Base-by-base conservation (phyloP, 1,140 invertebrate species). In the Hestina assimilis region DNA sequence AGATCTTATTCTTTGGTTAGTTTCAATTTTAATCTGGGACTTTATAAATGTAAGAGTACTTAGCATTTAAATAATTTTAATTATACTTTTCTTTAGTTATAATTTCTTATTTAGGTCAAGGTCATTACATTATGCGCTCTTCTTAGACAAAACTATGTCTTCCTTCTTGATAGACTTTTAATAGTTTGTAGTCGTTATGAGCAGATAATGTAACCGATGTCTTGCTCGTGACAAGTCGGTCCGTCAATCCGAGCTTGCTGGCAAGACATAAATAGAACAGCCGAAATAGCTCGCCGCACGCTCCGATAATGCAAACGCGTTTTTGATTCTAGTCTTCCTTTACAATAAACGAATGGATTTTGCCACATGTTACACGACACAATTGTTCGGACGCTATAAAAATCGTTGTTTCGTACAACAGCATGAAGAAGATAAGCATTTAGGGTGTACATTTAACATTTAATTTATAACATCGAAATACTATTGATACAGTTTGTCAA, bases 181-280 rank as follows among this genome's bases (percentile, higher is more conserved):
- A 57, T 47, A 35, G 43, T 58, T 62, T 53, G 40, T 58, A 46
- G 65, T 72, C 63, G 68, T 70, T 73, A 73, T 56, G 61, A 59
- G 64, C 63, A 60, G 57, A 75, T 64, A 76, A 72, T 71, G 61
- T 55, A 69, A 59, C 61, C 76, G 69, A 79, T 72, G 78, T 70
- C 63, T 69, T 66, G 71, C 64, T 72, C 79, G 75, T 84, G 83
- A 85, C 80, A 85, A 64, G 75, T 79, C 78, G 77, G 81, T 77
- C 78, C 83, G 83, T 87, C 83, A 87, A 87, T 88, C 82, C 75
- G 72, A 75, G 83, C 77, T 75, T 78, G 83, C 83, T 79, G 69
- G 72, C 78, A 70, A 54, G 80, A 75, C 81, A 68, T 62, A 86
- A 88, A 87, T 87, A 88, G 83, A 75, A 58, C 67, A 56, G 68